Conservation (phyloP, 2,888 invertebrate species). For the Hypercompe scribonia region DNA sequence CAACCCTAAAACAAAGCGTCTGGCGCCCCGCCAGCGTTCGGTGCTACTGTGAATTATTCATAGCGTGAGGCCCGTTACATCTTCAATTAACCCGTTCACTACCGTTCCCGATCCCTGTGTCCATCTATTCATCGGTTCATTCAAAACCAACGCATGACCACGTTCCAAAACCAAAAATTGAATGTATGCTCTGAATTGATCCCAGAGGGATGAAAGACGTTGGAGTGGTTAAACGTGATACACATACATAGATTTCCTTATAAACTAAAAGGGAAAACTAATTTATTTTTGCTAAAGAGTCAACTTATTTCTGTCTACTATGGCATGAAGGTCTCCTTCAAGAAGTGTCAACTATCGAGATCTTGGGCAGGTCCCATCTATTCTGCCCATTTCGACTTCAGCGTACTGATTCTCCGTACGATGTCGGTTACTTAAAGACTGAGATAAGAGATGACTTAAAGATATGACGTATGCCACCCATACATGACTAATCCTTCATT, state of each 20-base stretch:
- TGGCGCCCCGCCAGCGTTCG: constrained; percentile 48
- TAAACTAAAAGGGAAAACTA: not conserved
- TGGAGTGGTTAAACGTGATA: too few relatives aligned
- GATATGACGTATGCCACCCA: too few relatives aligned
- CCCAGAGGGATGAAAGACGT: not conserved
- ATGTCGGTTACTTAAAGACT: too few relatives aligned
- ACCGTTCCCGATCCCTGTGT: constrained; percentile 23
- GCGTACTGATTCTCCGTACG: too few relatives aligned
- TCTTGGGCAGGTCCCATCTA: too few relatives aligned
- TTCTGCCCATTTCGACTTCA: too few relatives aligned
- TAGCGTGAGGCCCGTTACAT: constrained; percentile 57
- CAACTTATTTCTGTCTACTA: too few relatives aligned
- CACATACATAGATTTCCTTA: not conserved
- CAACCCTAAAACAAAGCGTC: constrained; percentile 44
- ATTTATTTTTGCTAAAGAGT: not conserved
- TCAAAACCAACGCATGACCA: constrained; percentile 8
- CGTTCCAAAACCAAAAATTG: constrained; percentile 6
- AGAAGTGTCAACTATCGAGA: too few relatives aligned
- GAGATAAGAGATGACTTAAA: too few relatives aligned
- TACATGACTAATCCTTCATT: too few relatives aligned
- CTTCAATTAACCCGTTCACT: constrained; percentile 58
- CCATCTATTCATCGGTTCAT: constrained; percentile 8
- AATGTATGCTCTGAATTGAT: not conserved
- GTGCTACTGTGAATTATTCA: constrained; percentile 57
- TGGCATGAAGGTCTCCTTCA: too few relatives aligned